Evolutionary conservation across 2,797 vertebrate genomes (phyloP), one percentile per base, ranked within the genome.

Genomic region (Nannoperca obscura): DNA sequence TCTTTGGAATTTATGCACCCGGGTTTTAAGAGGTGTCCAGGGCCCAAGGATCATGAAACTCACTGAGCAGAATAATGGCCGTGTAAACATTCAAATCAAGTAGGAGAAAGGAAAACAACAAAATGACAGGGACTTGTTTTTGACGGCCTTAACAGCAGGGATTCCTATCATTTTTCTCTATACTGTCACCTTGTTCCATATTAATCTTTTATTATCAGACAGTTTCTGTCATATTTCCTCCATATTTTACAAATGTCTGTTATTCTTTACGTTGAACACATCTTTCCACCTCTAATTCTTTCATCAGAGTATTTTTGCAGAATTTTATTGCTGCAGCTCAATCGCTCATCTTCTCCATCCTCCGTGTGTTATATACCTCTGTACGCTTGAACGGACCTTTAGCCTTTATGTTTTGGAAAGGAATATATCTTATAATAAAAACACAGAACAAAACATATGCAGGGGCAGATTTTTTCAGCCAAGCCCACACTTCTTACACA

Each of bases 21-120:
- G 15, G 36, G 42, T 72, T 85, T 89, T 82, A 82, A 75, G 68
- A 77, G 71, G 66, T 86, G 85, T 86, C 85, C 68, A 82, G 10
- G 54, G 47, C 72, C 80, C 79, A 81, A 34, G 54, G 80, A 82
- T 83, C 81, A 52, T 89, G 80, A 91, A 86, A 90, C 69, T 85
- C 85, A 85, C 78, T 86, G 84, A 89, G 57, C 84, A 89, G 79
- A 91, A 61, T 85, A 86, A 89, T n/a, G 69, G 58, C 78, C 34
- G 14, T 32, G 84, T 71, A 89, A 89, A 85, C 80, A 84, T 84
- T 88, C 60, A 78, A 87, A 85, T 85, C 67, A 74, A 80, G 71
- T 27, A 59, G 54, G 24, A 78, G 77, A 67, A 83, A 83, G 54
- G 22, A 88, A 90, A 90, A 85, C 73, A 79, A 73, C 63, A 81